Conservation (phyloP, 2,797 vertebrate genomes). For the Platalea minor region DNA sequence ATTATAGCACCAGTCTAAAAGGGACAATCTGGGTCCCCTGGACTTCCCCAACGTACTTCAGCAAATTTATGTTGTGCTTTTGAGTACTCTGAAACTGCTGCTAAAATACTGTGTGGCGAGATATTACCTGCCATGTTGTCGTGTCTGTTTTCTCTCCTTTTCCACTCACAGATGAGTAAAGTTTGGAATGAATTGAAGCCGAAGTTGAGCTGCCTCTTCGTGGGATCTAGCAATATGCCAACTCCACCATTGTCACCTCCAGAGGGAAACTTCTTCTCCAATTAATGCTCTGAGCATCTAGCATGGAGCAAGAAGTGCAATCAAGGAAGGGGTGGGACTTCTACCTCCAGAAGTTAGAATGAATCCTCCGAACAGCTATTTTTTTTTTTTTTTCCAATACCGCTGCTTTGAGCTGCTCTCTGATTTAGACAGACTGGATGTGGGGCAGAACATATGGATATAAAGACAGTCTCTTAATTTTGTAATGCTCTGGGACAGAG, state of each 20-base stretch:
- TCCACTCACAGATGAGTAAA: conserved; percentile 86
- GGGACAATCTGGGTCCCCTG: background rate
- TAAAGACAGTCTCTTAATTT: conserved; percentile 17
- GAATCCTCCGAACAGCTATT: conserved; percentile 50
- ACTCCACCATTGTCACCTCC: conserved; percentile 71
- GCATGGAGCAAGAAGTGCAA: conserved; percentile 23
- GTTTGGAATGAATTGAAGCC: conserved; percentile 95
- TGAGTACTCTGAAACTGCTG: background rate
- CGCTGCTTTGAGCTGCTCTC: conserved; percentile 44
- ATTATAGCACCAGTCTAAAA: background rate
- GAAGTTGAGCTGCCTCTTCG: conserved; percentile 91
- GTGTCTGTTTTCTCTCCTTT: background rate
- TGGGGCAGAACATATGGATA: background rate
- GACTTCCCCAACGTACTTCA: background rate
- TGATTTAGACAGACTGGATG: conserved; percentile 39
- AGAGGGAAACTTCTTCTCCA: conserved; percentile 70
- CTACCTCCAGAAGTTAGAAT: conserved; percentile 42
- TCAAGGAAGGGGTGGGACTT: conserved; percentile 2
- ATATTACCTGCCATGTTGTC: background rate
- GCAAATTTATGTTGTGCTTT: background rate
- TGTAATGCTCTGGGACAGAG: background rate
- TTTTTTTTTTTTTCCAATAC: background rate
- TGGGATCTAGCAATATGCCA: conserved; percentile 75
- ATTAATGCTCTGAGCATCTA: conserved; percentile 48
- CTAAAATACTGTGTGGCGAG: background rate